A percentile compares a stretch with the other conserved stretches of the same genome.
Evolutionary conservation across 2,888 invertebrate species (phyloP).

Genomic region (Polydrusus tereticollis): DNA sequence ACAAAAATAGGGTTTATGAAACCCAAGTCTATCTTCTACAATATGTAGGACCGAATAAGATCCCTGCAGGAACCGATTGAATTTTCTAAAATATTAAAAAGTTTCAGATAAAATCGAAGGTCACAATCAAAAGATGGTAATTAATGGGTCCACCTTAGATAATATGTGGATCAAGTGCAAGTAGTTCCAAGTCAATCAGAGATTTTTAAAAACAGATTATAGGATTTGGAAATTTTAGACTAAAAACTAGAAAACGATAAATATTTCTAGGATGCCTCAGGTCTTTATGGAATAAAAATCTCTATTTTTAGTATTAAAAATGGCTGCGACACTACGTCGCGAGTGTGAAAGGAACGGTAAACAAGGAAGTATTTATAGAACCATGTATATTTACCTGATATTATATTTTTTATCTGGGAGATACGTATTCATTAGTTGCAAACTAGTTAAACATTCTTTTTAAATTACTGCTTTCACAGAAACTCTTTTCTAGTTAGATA

Average conservation of each 20-base stretch:
- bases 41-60: slow-evolving; percentile 62
- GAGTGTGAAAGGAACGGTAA: slow-evolving; percentile 18
- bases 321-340: slow-evolving; percentile 53
- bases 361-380: slow-evolving; percentile 32
- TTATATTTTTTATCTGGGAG: slow-evolving; percentile 50
- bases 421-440: slow-evolving; percentile 49
- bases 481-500: slow-evolving; percentile 43
- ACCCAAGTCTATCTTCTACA: slow-evolving; percentile 65
- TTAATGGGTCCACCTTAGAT: slow-evolving; percentile 12
- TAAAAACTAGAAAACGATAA: slow-evolving; percentile 10
- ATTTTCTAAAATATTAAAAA: slow-evolving; percentile 50
- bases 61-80: slow-evolving; percentile 52
- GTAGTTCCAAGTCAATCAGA: neutral
- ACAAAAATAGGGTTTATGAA: slow-evolving; percentile 65
- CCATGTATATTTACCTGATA: slow-evolving; percentile 55
- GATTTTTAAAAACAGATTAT: neutral
- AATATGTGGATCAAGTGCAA: slow-evolving; percentile 17
- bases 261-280: slow-evolving; percentile 41
- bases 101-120: slow-evolving; percentile 26
- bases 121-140: slow-evolving; percentile 5
- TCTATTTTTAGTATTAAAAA: slow-evolving; percentile 47
- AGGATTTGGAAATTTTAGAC: neutral
- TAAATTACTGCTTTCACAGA: slow-evolving; percentile 47
- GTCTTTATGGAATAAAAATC: slow-evolving; percentile 47
- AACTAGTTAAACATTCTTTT: slow-evolving; percentile 54